These are phyloP conservation scores for Homarus gammarus DNA, from an alignment of 2,888 invertebrate species.

Conservation along the genomic window DNA sequence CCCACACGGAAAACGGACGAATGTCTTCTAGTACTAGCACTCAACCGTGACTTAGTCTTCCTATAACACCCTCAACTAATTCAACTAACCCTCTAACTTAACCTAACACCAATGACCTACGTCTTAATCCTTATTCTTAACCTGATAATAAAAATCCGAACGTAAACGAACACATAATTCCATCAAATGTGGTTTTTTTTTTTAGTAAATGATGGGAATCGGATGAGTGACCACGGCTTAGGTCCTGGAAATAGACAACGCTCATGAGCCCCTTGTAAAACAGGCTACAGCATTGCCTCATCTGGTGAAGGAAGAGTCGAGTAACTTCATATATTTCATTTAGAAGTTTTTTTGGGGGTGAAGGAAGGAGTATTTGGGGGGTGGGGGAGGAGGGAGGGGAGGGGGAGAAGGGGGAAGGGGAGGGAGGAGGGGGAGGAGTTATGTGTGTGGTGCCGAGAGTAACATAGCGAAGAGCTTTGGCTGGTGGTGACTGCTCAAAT, in stretches of 20 bases:
- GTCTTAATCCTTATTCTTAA: no score
- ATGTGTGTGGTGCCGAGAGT: no score
- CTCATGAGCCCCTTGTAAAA: not conserved
- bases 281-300: not conserved
- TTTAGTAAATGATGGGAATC: not conserved
- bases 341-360: not conserved
- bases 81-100: no score
- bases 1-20: slow-evolving; percentile 65
- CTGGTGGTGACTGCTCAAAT: no score
- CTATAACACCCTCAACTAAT: no score
- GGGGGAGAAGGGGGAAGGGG: not conserved
- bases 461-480: no score
- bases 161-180: no score
- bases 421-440: not conserved
- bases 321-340: slow-evolving; percentile 14
- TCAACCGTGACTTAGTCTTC: slow-evolving; percentile 16
- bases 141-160: no score
- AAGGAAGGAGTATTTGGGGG: not conserved
- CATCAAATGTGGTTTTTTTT: not conserved
- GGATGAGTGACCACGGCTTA: slow-evolving; percentile 23
- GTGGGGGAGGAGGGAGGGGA: not conserved
- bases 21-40: slow-evolving; percentile 32
- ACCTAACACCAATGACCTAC: no score
- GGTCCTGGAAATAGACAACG: not conserved
- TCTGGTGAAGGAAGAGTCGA: not conserved